Evolutionary conservation across 2,113 vertebrate species (phyloP), one percentile per base, ranked within the genome.

Genomic region (Cebus imitator): DNA sequence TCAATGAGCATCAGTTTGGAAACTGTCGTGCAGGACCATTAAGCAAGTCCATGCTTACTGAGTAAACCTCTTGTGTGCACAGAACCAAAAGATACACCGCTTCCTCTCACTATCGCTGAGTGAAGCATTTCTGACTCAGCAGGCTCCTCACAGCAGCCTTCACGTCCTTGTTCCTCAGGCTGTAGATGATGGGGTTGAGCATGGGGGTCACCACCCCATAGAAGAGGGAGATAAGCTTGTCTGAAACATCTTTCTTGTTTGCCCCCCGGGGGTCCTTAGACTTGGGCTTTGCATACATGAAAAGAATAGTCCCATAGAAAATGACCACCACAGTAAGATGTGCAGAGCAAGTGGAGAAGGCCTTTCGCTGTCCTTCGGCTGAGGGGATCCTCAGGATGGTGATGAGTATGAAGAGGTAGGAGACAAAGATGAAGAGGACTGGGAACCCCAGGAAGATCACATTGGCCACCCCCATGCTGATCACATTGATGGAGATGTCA

Each of bases 161-260:
- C 8, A 98, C 96, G 18, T 97, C 91, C 52, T 97, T 91, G 76
- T 97, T 98, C 12, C 97, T 90, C 7, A 98, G 85, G 84, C 97
- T 98, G 14, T 97, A 97, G 58, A 97, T 98, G 32, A 98, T 73
- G n/a, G 97, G 97, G 66, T 97, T 98, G n/a, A 98, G 79, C 78
- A 98, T 96, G 57, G 98, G 96, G 2, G 87, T 97, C 81, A 98
- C 75, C 2, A 95, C 91, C 8, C 95, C 92, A 64, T 97, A 98
- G 35, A 98, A 95, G 23, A 98, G 82, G 37, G 96, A 91, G 55
- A 91, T 80, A 0, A 97, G 57, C 52, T 97, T 97, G 94, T 97
- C 96, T 35, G 84, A 64, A 78, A 94, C 50, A 37, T 66, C 84
- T 57, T 96, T 78, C 43, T 89, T 96, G 79, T 78, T 72, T 72